Percentiles rank a stretch among this genome's conserved stretches.
These are phyloP conservation scores for Drosophila kanapiae DNA, from an alignment of 1,140 invertebrate genomes.

Conservation along the genomic window DNA sequence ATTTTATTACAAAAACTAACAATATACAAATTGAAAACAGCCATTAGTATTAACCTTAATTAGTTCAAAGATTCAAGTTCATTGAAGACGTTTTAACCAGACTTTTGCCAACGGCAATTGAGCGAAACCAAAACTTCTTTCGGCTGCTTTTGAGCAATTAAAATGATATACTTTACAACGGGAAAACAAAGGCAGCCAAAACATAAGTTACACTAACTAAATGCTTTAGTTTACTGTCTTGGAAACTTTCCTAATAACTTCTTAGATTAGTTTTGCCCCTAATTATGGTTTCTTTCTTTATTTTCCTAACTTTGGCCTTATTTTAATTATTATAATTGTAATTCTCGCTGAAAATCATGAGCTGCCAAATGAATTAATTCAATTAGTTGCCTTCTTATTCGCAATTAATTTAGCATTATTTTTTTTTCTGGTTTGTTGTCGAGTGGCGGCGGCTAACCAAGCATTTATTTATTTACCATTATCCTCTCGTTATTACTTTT, in stretches of 20 bases:
- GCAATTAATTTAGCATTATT: constrained; percentile 34
- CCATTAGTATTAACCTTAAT: not conserved
- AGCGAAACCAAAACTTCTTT: not conserved
- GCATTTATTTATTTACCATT: constrained; percentile 47
- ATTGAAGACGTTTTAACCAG: constrained; percentile 8
- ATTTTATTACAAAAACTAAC: not conserved
- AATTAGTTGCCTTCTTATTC: constrained; percentile 23
- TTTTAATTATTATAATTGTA: constrained; percentile 19
- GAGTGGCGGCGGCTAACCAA: constrained; percentile 24
- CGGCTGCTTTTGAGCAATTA: not conserved
- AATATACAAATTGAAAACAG: not conserved
- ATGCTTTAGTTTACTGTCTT: not conserved
- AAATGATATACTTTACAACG: constrained; percentile 1
- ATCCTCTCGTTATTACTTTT: constrained; percentile 12
- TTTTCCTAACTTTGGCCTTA: not conserved
- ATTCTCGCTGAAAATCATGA: not conserved
- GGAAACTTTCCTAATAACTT: not conserved
- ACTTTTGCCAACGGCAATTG: constrained; percentile 4
- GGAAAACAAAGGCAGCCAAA: not conserved
- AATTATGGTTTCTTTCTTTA: not conserved
- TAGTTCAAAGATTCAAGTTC: constrained; percentile 9
- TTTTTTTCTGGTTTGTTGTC: not conserved
- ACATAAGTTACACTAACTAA: not conserved
- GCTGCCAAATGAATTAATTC: constrained; percentile 24
- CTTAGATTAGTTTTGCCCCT: not conserved